Base-by-base conservation (phyloP, 2,888 invertebrate genomes). In the Philereme transversata region DNA sequence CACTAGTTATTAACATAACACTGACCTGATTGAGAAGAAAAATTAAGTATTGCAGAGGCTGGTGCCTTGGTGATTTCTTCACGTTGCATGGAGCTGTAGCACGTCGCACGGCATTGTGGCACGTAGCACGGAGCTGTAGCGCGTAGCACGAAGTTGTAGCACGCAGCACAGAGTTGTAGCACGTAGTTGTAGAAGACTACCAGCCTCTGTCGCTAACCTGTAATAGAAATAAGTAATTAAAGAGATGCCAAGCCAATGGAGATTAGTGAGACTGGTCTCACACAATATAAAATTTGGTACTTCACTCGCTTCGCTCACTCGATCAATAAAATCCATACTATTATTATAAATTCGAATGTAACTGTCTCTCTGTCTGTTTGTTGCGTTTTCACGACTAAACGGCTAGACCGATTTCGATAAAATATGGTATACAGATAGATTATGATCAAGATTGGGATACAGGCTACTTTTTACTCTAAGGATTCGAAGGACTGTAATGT, bases 171-270 rank as follows among this genome's bases (percentile, higher is more conserved):
- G 35, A 47, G 49, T 36, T n/a, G 60, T 50, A 46, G 61, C 44
- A 10, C 47, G 61, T 36, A 44, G 55, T 38, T 11, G 51, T 35
- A 57, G 48, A 40, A 40, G 5, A 7, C 38, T 34, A 33, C 64
- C 62, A 60, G 51, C 62, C 57, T 60, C 62, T 60, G 43, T n/a
- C 51, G 38, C 11, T 8, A 36, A 51, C 46, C 60, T 60, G 43
- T 22, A 10, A 8, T 44, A n/a, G 1, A 22, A 22, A 22, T 22
- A 22, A 22, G 1, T 22, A 22, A 22, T 22, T 22, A 22, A 22
- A 22, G 22, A 22, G 22, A n/a, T 22, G 3, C 3, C 1, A 22
- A 2, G 22, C 22, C 22, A 22, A 22, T 22, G 22, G 22, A 22
- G 22, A 22, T 22, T 22, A 3, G 22, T 22, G 22, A 22, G 22